Base-by-base conservation (phyloP, 2,888 invertebrate species). In the Chalcis sispes region DNA sequence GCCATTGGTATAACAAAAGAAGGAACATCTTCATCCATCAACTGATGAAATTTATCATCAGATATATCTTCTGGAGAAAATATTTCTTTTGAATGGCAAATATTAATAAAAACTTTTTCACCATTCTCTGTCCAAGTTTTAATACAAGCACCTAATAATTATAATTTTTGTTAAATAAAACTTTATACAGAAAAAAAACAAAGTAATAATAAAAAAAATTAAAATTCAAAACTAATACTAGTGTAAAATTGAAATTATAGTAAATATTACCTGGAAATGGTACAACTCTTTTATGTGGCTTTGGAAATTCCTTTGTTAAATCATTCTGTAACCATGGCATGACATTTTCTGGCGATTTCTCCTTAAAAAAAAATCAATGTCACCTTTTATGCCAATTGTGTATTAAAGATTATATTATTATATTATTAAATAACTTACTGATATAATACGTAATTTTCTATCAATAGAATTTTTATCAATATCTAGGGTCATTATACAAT, bases 1-100 rank as follows among this genome's bases (percentile, higher is more conserved):
- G 97, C 97, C 95, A 98, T 95, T 0, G 97, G 97, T 56, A 98
- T 93, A 78, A 94, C 90, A 88, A 93, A 97, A 2, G 93, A 91
- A 0, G 94, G 92, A 71, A 92, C 91, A 82, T 95, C 94, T 70
- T 92, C 92, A 85, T 93, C 92, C 13, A 85, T 32, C 3, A 83
- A 62, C 40, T 81, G 23, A 0, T 80, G 5, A 32, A 88, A 79
- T 67, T 83, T 61, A 71, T 90, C 90, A 10, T 91, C 91, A 1
- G 91, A 91, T 50, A 95, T 92, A 82, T 95, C 93, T 82, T 92
- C 90, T 1, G 94, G 95, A 72, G 92, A 89, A 10, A 95, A 95
- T 80, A 95, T 93, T 54, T 94, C 94, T 79, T 93, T 93, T 0
- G 95, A 94, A 77, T 93, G 92, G 85, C 97, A 97, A 72, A 97